These are phyloP conservation scores for Agriotes lineatus DNA, from an alignment of 2,888 invertebrate genomes.

Conservation along the genomic window DNA sequence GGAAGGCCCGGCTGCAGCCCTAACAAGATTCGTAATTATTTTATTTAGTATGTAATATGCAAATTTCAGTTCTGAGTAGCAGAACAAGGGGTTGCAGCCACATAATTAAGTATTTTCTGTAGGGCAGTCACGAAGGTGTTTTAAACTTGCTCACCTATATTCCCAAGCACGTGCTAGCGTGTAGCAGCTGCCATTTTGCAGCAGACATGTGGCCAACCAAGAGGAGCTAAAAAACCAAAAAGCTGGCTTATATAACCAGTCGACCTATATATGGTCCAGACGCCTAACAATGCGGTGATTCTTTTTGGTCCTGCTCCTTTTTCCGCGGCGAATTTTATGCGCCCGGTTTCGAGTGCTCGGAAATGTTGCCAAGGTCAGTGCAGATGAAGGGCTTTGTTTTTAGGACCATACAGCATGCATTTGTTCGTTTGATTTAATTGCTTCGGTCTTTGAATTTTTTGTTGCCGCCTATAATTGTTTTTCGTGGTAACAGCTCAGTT, in stretches of 20 bases:
- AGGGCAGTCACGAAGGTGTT: constrained; percentile 50
- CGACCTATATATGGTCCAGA: constrained; percentile 65
- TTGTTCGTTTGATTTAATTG: constrained; percentile 24
- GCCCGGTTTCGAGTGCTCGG: constrained; percentile 48
- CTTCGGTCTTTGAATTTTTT: constrained; percentile 13
- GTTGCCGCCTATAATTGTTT: neutral
- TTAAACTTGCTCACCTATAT: constrained; percentile 58
- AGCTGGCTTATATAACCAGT: constrained; percentile 54
- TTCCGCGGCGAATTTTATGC: constrained; percentile 54
- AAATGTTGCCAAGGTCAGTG: constrained; percentile 58
- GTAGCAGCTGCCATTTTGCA: constrained; percentile 63
- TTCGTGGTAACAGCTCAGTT: neutral
- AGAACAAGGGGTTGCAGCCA: constrained; percentile 35
- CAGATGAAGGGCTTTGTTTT: constrained; percentile 41
- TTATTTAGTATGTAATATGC: constrained; percentile 23
- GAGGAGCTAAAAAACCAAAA: constrained; percentile 43
- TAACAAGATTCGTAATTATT: constrained; percentile 13
- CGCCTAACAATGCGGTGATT: constrained; percentile 61
- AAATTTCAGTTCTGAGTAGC: constrained; percentile 33
- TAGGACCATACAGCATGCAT: constrained; percentile 20
- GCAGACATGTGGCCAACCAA: constrained; percentile 47
- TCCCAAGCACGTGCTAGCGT: constrained; percentile 57
- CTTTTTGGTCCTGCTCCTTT: constrained; percentile 49
- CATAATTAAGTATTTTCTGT: constrained; percentile 43
- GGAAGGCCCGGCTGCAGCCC: neutral